A percentile compares a stretch with the other conserved stretches of the same genome.
These are phyloP conservation scores for Sepiola atlantica DNA, from an alignment of 2,888 invertebrate genomes.

Conservation along the genomic window DNA sequence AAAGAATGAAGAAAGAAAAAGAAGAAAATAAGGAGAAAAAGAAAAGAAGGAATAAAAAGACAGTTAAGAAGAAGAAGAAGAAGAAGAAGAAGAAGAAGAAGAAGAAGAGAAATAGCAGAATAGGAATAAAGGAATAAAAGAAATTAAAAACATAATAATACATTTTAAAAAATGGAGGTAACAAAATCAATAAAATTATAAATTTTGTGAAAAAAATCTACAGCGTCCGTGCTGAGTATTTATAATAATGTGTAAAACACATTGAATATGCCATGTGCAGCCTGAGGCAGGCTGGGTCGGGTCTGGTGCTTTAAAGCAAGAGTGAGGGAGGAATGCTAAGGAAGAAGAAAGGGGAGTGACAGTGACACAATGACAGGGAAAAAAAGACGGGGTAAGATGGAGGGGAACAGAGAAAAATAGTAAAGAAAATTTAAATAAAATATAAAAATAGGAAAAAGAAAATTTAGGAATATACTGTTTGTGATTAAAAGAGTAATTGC, in stretches of 20 bases:
- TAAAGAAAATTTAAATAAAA: too few species aligned
- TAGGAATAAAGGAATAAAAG: background rate
- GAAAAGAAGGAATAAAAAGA: background rate
- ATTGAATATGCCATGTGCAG: constrained; percentile 23
- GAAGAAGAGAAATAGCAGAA: background rate
- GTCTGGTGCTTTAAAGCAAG: background rate
- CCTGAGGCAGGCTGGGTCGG: background rate
- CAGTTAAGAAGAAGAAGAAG: background rate
- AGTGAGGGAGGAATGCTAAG: too few species aligned
- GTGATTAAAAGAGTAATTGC: constrained; percentile 3
- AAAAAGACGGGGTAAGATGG: background rate
- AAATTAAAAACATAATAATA: background rate
- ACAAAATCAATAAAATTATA: constrained; percentile 32
- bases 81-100: background rate
- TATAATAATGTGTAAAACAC: constrained; percentile 32
- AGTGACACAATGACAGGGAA: background rate
- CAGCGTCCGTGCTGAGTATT: constrained; percentile 32
- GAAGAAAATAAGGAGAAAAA: background rate
- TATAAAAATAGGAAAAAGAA: background rate
- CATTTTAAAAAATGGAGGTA: background rate
- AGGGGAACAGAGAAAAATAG: background rate
- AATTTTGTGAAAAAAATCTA: constrained; percentile 14
- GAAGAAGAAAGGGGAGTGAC: background rate
- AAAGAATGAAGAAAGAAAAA: background rate
- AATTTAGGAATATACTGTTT: background rate